Evolutionary conservation across 2,113 vertebrate genomes (phyloP).

Genomic region (Crotalus viridis): DNA sequence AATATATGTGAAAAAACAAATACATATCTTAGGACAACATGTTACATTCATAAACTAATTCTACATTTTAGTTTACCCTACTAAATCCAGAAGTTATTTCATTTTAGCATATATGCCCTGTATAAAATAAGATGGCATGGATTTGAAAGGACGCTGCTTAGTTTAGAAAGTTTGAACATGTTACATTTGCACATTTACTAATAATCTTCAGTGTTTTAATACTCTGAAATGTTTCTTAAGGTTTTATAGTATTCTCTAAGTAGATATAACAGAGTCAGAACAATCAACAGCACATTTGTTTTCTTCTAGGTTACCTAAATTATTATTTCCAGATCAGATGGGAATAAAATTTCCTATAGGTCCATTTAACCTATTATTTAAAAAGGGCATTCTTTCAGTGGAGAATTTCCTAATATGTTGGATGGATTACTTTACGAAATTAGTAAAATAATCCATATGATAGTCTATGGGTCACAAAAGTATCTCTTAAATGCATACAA

Average conservation of each 20-base stretch:
- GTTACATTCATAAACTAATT: background rate
- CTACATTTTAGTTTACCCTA: background rate
- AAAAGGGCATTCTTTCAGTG: background rate
- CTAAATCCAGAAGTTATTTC: constrained; percentile 1
- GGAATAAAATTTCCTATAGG: background rate
- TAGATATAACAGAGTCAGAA: background rate
- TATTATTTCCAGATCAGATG: background rate
- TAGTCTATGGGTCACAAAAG: background rate
- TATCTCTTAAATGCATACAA: background rate
- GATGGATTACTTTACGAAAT: background rate
- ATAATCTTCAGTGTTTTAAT: background rate
- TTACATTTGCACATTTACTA: background rate
- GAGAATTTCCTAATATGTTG: background rate
- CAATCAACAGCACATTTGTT: background rate
- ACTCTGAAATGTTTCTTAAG: background rate
- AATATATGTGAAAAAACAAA: background rate
- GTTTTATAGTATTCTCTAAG: background rate
- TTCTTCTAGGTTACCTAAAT: background rate
- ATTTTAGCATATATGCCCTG: background rate
- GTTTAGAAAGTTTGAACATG: background rate
- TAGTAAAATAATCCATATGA: background rate
- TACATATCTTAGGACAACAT: background rate
- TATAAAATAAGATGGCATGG: background rate
- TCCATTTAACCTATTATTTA: background rate
- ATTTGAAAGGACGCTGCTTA: background rate